These are phyloP conservation scores for Amazona guildingii DNA, from an alignment of 2,113 vertebrate genomes.

Conservation along the genomic window DNA sequence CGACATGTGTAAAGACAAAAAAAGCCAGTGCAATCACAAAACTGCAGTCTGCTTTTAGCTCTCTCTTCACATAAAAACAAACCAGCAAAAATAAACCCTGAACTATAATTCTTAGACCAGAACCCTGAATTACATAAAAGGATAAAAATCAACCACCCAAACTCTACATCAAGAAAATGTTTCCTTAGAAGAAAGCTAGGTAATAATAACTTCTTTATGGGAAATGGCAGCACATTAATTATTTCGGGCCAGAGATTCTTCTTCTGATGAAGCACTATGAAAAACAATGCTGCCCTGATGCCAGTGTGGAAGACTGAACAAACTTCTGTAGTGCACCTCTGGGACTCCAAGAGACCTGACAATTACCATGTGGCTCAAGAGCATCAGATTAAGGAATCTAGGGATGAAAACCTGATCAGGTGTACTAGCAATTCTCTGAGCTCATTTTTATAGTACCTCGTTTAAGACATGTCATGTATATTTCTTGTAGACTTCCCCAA, in stretches of 20 bases:
- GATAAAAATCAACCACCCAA: neutral
- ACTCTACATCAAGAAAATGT: fast-evolving
- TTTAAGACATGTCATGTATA: neutral
- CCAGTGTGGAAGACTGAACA: fast-evolving
- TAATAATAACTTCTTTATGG: neutral
- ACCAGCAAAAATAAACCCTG: neutral
- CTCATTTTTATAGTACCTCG: neutral
- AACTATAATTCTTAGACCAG: neutral
- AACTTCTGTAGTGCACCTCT: neutral
- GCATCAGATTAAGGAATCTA: neutral
- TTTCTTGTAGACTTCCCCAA: neutral
- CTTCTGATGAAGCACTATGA: neutral
- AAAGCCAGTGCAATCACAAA: neutral
- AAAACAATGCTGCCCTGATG: neutral
- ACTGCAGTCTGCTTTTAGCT: neutral
- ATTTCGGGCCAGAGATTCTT: neutral
- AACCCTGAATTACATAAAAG: neutral
- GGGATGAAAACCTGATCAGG: neutral
- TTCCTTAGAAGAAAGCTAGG: neutral
- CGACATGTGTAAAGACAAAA: neutral
- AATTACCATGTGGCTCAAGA: neutral
- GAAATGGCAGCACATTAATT: neutral
- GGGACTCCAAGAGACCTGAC: neutral
- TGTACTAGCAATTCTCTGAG: neutral
- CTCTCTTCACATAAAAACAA: neutral